Base-by-base conservation (phyloP, 2,113 vertebrate species). In the Datnioides undecimradiatus region DNA sequence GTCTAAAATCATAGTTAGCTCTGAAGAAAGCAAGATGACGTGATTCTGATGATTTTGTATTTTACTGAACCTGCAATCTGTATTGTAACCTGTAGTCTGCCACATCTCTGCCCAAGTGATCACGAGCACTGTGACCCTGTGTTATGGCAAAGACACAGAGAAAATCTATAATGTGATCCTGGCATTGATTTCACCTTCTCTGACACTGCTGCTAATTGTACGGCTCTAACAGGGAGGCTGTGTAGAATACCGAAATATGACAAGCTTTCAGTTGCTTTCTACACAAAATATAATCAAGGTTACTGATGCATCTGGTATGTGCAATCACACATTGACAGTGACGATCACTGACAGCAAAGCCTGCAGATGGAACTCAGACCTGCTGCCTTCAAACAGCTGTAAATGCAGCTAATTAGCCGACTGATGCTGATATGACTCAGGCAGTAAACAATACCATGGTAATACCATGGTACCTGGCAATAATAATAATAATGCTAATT, bases 331-430 rank as follows among this genome's bases (percentile, higher is more conserved):
- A 45, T 1, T 9, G 21, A 14, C 43, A 29, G 2, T 23, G 51
- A 17, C 23, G 12, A 38, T 66, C 49, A 9, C 23, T 21, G 41
- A 58, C 41, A 49, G 25, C 8, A 52, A 12, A 67, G 41, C 1
- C 46, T 19, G 54, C 38, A 48, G 48, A 49, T 57, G 67, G 33
- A 51, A 23, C 59, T 5, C 66, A 59, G 80, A 58, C 33, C 33
- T 51, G 58, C 19, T 33, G 64, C 19, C 19, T 41, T 25, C 41
- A 23, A 64, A 74, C 3, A 8, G 16, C 46, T 40, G 40, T 14
- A 46, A 43, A 51, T 7, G 11, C 14, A 2, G 21, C 16, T 25
- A 45, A 68, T 68, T 29, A 10, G 29, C 74, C 40, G 58, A 70
- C 65, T 43, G 48, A 71, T 54, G 21, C 10, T 9, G 31, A 57